Evolutionary conservation across 2,797 vertebrate genomes (phyloP).

Genomic region (Schizopygopsis malacanthus): DNA sequence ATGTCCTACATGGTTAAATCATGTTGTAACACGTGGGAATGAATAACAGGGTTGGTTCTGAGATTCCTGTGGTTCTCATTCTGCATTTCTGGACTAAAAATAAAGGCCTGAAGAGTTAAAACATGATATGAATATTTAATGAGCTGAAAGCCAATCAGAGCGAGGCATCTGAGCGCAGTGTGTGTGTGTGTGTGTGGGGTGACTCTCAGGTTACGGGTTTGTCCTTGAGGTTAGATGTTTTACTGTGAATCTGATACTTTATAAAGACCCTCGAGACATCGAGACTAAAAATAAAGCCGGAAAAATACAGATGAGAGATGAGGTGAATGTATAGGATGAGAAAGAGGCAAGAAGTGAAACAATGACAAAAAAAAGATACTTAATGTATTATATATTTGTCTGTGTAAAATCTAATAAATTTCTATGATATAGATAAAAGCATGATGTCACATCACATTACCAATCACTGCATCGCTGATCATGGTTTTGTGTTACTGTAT

Average conservation of each 20-base stretch:
- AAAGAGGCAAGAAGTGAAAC: not conserved
- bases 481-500: not conserved
- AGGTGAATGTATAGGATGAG: constrained; percentile 7
- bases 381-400: not conserved
- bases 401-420: not conserved
- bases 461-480: not conserved
- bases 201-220: constrained; percentile 27
- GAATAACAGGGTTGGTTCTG: not conserved
- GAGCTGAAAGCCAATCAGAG: constrained; percentile 4
- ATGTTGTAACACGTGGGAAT: not conserved
- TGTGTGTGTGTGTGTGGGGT: not conserved
- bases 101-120: constrained; percentile 25
- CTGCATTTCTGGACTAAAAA: not conserved
- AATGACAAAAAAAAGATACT: too few species aligned
- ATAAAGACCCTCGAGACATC: not conserved
- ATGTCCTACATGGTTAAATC: not conserved
- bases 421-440: not conserved
- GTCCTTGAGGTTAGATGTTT: constrained; percentile 44
- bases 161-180: not conserved
- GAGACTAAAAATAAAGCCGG: not conserved
- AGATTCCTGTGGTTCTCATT: not conserved
- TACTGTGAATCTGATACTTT: constrained; percentile 28
- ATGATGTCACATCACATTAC: not conserved
- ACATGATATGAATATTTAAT: constrained; percentile 30
- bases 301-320: not conserved